Conservation (phyloP, 2,113 vertebrate genomes). For the Rhizomys pruinosus region DNA sequence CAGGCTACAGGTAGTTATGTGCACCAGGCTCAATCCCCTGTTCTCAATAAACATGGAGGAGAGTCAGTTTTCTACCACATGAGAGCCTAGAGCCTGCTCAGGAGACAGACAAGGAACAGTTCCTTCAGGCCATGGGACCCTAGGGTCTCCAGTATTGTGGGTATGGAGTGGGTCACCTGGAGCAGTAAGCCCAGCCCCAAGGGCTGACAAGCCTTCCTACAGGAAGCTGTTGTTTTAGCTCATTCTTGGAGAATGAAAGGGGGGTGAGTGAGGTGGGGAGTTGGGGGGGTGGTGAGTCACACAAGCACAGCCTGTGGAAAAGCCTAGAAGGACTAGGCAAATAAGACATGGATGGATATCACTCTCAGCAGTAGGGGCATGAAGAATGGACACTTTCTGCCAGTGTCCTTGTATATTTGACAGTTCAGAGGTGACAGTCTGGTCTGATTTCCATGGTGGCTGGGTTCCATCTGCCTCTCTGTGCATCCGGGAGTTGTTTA, state of each 20-base stretch:
- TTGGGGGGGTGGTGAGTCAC: neutral
- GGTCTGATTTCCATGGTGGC: neutral
- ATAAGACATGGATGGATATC: rapidly evolving
- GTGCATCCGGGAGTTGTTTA: neutral
- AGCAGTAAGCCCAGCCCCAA: neutral
- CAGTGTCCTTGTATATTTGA: neutral
- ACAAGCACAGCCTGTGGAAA: neutral
- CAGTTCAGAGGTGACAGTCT: neutral
- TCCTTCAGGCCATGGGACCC: neutral
- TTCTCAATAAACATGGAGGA: neutral
- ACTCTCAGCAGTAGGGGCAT: neutral
- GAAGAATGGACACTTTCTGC: neutral
- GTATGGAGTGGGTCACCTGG: neutral
- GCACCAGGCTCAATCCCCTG: neutral
- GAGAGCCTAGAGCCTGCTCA: neutral
- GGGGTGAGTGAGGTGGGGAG: neutral
- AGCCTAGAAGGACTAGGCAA: neutral
- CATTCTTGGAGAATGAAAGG: neutral
- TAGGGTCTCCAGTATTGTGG: neutral
- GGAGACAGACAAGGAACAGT: neutral
- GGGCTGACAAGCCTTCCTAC: neutral
- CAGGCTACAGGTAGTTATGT: neutral
- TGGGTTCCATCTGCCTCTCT: neutral
- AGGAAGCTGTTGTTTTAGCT: neutral
- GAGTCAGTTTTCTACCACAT: neutral